Conservation (phyloP, 2,797 vertebrate species). For the Choloepus didactylus region DNA sequence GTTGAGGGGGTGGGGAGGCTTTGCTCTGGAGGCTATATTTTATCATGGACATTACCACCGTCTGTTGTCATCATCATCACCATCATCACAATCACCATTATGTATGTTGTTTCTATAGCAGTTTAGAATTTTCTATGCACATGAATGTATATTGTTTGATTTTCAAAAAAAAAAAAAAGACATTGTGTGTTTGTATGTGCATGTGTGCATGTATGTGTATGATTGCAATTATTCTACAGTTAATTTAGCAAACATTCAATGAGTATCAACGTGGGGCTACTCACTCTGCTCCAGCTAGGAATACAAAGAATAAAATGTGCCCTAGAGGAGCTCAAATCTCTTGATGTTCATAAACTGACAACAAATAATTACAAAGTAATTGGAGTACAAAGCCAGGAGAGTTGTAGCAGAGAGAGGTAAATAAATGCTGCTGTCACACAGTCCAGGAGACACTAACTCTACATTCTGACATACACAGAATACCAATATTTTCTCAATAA, state of each 20-base stretch:
- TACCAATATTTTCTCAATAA: constrained; percentile 40
- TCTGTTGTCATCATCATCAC: too few species aligned
- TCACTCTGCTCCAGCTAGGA: neutral
- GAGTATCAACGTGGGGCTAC: neutral
- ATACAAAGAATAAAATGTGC: neutral
- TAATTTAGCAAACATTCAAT: neutral
- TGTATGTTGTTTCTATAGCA: neutral
- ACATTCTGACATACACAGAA: neutral
- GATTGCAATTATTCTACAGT: neutral
- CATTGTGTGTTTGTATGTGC: neutral
- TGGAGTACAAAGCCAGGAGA: neutral
- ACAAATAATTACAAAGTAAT: constrained; percentile 36
- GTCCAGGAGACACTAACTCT: neutral
- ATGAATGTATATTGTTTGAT: neutral
- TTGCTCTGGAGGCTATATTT: neutral
- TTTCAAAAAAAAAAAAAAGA: neutral
- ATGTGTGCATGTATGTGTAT: neutral
- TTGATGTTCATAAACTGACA: constrained; percentile 3
- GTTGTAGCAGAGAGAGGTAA: neutral
- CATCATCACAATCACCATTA: neutral
- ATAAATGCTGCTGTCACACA: neutral
- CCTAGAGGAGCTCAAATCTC: neutral
- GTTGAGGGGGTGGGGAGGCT: neutral
- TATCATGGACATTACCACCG: neutral
- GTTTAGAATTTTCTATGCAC: neutral